Evolutionary conservation across 2,113 vertebrate genomes (phyloP), one percentile per base, ranked within the genome.

Genomic region (Hyperopisus bebe): DNA sequence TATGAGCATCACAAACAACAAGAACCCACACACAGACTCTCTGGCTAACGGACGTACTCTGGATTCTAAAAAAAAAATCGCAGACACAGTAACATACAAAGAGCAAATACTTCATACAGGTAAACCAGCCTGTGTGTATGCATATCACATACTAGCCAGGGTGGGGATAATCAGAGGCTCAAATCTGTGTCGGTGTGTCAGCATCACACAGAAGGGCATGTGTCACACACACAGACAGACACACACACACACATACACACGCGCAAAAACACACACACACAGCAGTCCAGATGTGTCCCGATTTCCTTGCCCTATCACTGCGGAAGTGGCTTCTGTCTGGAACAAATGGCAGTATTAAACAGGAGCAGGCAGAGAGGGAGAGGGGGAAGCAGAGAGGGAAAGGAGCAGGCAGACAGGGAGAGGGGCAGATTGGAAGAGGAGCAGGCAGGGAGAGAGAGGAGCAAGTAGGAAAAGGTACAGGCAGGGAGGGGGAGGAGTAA

Each of bases 1-100:
- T 92, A 92, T 86, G 92, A 95, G 94, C 70, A 89, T 93, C 93
- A 93, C 94, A 94, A 95, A 95, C 94, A 95, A 92, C 94, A 95
- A 92, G 91, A 92, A 94, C 93, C 93, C 92, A 89, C 91, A 93
- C 93, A 93, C 92, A 94, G 93, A 94, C 90, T 46, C 51, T 91
- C 92, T 77, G 92, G 91, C 94, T 93, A 89, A 91, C 55, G 39
- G 58, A 87, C 6, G 83, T 86, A 50, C 89, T 90, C 89, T 80
- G 19, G 47, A 31, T 58, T 53, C 50, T 24, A 82, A 88, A 58
- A 48, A 58, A 48, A 44, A 90, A 58, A 19, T 80, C 55, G 89
- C 58, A 88, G n/a, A 90, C 90, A 90, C 77, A 50, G 24, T 27
- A 27, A 83, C 13, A 66, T 62, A 66, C 31, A 70, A 6, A 27